These are phyloP conservation scores for Pegea sp. DNA, from an alignment of 23 tunicate species.

Conservation along the genomic window DNA sequence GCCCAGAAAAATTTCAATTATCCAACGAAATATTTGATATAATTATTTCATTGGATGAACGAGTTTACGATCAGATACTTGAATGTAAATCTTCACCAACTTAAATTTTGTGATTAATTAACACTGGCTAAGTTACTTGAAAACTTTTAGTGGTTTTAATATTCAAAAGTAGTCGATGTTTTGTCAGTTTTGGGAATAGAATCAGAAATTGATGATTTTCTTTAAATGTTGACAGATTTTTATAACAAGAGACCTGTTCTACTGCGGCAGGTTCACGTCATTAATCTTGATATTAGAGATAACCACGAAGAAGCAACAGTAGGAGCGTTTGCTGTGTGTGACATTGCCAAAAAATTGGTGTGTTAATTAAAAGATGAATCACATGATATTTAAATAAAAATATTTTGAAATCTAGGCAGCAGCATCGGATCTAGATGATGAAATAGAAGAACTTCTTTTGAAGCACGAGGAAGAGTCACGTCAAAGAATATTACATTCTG, in stretches of 20 bases:
- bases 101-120: background rate
- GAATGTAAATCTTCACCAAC: conserved; percentile 19
- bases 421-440: conserved; percentile 41
- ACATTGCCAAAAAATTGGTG: conserved; percentile 30
- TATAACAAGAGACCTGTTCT: conserved; percentile 29
- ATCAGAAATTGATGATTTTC: too few relatives aligned
- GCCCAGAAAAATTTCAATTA: conserved; percentile 73
- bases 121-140: too few relatives aligned
- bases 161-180: too few relatives aligned
- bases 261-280: conserved; percentile 54
- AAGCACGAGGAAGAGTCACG: conserved; percentile 57
- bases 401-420: background rate
- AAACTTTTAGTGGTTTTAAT: too few relatives aligned
- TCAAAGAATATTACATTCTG: conserved; percentile 52
- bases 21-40: conserved; percentile 30
- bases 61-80: conserved; percentile 85
- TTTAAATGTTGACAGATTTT: too few relatives aligned
- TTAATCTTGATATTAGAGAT: conserved; percentile 67
- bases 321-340: conserved; percentile 65
- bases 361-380: background rate
- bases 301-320: conserved; percentile 93
- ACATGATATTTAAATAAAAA: background rate
- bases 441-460: conserved; percentile 75
- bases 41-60: conserved; percentile 50
- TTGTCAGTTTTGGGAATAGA: too few relatives aligned